Base-by-base conservation (phyloP, 2,888 invertebrate species). In the Apamea monoglypha region DNA sequence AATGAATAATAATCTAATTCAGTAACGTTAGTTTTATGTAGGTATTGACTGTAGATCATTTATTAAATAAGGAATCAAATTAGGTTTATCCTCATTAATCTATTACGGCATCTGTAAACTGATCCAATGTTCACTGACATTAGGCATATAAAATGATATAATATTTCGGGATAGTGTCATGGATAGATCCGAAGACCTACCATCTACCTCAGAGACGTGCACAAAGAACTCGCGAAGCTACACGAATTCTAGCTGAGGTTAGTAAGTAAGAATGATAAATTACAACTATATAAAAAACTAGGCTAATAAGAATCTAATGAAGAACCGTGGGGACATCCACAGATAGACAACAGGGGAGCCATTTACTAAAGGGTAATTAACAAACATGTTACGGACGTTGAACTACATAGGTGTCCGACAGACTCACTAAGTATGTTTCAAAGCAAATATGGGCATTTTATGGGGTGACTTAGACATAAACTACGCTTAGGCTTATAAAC, bases 221-320 rank as follows among this genome's bases (percentile, higher is more conserved):
- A 21, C 12, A 5, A 56, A 36, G 18, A 59, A 44, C 18, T 67
- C 2, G 16, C 1, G 16, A 70, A 71, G 61, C 36, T 44, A 70
- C 32, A 71, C 8, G n/a, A 16, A 73, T 75, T 29, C 36, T 18
- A 50, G 72, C 59, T 59, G 25, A 63, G 18, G 29, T 36, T 10
- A 21, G 44, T 25, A 71, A 32, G 8, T 56, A n/a, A 67, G 7
- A 74, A 74, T 66, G 40, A 80, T 71, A 74, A 80, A 56, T 71
- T 63, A 50, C n/a, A 14, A 44, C 4, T n/a, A 71, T 70, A 29
- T 5, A 21, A 59, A 81, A 81, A 74, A 59, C 14, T 72, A 69
- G 68, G 59, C 36, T 69, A 56, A 40, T 25, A 59, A 83, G 59
- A 69, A 75, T 67, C 6, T 66, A 56, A 61, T 78, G 25, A 69